Base-by-base conservation (phyloP, 2,113 vertebrate genomes). In the Gadus chalcogrammus region DNA sequence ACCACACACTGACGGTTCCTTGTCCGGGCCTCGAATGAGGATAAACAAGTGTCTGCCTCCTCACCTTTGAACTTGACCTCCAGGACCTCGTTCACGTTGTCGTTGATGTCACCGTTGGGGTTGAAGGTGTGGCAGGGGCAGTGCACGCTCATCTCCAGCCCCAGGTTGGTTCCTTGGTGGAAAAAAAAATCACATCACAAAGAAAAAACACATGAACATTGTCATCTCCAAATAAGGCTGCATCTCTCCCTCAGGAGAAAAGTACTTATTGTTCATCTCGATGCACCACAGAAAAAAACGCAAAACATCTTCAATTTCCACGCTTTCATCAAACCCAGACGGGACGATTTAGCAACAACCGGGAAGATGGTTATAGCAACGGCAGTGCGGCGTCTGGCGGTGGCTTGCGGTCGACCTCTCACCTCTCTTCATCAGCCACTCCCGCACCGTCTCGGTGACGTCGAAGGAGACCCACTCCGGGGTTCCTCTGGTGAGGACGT, bases 61-160 rank as follows among this genome's bases (percentile, higher is more conserved):
- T 88, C 82, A 97, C 95, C 95, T 95, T 93, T 97, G 85, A 97
- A 97, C 81, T 95, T 97, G 79, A 96, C 94, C 74, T 97, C 95
- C 88, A 97, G 90, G 68, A 95, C 92, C 80, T 97, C 95, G 0
- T 92, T 90, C 68, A 94, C 87, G 56, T 94, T 94, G 82, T 95
- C 94, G 77, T 94, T 89, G 80, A 95, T 94, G 82, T 95, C 94
- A 24, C 94, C 94, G 0, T 97, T 96, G 64, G 94, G 91, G 76
- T 92, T 93, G 83, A 95, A 95, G 75, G 94, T 95, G 85, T 95
- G 94, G 76, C 95, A 97, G 38, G 95, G 95, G 79, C 95, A 97
- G 53, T 97, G 95, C 80, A 97, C 94, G 68, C 95, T 96, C 69
- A 97, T 94, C 82, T 97, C 95, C 91, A 97, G 87, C 65, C 95